Conservation (phyloP, 2,113 vertebrate genomes). For the Pteruthius melanotis region DNA sequence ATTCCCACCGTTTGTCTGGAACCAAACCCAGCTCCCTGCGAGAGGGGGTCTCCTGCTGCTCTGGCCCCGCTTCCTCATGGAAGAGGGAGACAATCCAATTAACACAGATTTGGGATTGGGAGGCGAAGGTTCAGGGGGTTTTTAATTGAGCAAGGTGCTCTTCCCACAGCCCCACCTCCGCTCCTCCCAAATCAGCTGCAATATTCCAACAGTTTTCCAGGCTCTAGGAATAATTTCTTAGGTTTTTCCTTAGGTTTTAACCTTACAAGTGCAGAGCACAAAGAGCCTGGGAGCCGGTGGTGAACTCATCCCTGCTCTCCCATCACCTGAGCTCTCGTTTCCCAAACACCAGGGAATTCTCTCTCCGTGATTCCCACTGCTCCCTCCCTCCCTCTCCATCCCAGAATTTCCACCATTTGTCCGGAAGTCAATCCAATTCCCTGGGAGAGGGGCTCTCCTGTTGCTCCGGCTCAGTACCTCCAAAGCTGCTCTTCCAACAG, state of each 20-base stretch:
- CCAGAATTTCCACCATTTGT: not conserved
- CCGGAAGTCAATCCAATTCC: not conserved
- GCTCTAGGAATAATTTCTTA: not conserved
- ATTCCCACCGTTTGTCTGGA: not conserved
- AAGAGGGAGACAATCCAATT: not conserved
- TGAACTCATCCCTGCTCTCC: not conserved
- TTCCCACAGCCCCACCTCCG: not conserved
- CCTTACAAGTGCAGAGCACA: not conserved
- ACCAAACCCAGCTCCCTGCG: rapidly evolving
- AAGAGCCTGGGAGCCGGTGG: not conserved
- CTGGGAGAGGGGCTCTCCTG: not conserved
- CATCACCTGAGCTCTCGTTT: not conserved
- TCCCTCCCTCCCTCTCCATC: not conserved
- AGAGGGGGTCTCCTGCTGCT: not conserved
- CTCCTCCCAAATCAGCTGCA: not conserved
- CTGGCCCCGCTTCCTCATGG: not conserved
- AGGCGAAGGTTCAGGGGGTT: not conserved
- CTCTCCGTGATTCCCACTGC: not conserved
- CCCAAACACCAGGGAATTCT: not conserved
- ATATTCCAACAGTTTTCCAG: not conserved
- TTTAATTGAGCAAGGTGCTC: not conserved
- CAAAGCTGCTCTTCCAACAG: not conserved
- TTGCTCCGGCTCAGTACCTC: not conserved
- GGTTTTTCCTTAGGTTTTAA: not conserved
- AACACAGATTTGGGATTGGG: not conserved